Evolutionary conservation across 2,113 vertebrate species (phyloP).

Genomic region (Syrmaticus mikado): DNA sequence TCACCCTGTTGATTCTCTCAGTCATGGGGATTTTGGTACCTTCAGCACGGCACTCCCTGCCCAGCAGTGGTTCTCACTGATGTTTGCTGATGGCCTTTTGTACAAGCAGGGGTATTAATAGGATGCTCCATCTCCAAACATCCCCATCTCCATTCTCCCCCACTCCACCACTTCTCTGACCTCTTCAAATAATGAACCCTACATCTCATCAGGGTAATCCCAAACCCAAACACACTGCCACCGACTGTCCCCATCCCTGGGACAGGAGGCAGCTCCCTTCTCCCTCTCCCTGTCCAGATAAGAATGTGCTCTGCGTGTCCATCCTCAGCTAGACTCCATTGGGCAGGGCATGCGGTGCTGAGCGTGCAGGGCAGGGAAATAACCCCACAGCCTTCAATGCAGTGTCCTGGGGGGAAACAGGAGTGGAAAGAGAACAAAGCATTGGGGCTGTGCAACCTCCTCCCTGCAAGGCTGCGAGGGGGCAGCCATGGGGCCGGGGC

Average conservation of each 20-base stretch:
- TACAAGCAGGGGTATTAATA: slow-evolving; percentile 41
- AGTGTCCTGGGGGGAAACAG: not conserved
- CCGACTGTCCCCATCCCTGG: not conserved
- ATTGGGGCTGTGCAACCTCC: rapidly evolving
- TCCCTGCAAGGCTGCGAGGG: not conserved
- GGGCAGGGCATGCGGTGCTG: not conserved
- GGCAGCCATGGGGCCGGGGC: not conserved
- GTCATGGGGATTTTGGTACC: rapidly evolving
- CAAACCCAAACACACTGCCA: not conserved
- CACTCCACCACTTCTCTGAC: not conserved
- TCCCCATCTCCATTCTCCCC: slow-evolving; percentile 18
- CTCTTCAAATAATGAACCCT: slow-evolving; percentile 51
- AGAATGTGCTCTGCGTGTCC: not conserved
- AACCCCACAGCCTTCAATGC: not conserved
- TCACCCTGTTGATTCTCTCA: not conserved
- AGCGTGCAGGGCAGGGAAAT: not conserved
- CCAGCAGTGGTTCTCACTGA: not conserved
- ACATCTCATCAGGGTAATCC: slow-evolving; percentile 29
- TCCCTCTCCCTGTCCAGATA: not conserved
- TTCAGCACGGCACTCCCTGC: not conserved
- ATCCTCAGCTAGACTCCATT: not conserved
- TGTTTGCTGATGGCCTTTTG: slow-evolving; percentile 39
- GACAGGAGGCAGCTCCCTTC: not conserved
- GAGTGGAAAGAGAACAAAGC: not conserved
- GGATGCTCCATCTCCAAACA: slow-evolving; percentile 29